Evolutionary conservation across 2,113 vertebrate species (phyloP).

Genomic region (Kryptolebias marmoratus): DNA sequence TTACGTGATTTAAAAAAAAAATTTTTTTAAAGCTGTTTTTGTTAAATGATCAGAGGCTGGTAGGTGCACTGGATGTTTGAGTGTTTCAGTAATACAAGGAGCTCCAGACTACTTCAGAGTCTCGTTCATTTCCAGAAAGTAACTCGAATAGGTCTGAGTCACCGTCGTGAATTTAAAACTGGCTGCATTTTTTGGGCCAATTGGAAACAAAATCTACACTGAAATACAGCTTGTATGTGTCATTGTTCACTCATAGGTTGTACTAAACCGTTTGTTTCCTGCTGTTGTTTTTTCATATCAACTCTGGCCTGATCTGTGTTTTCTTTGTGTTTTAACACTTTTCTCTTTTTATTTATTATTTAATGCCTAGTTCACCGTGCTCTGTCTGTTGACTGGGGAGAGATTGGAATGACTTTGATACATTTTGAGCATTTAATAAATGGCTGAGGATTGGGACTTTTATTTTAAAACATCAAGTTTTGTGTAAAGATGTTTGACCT

Average conservation of each 20-base stretch:
- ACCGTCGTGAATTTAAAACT: not conserved
- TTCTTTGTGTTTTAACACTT: not conserved
- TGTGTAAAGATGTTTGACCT: too few relatives aligned
- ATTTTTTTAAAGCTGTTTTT: too few relatives aligned
- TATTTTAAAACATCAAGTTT: too few relatives aligned
- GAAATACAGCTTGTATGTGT: too few relatives aligned
- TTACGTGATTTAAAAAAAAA: not conserved
- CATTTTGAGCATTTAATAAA: not conserved
- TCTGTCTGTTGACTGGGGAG: not conserved
- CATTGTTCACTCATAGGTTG: too few relatives aligned
- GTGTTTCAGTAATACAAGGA: not conserved
- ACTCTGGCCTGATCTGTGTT: too few relatives aligned
- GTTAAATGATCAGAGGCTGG: slow-evolving; percentile 12
- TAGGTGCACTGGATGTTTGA: slow-evolving; percentile 19
- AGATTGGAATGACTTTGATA: too few relatives aligned
- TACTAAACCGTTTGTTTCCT: too few relatives aligned
- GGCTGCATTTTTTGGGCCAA: too few relatives aligned
- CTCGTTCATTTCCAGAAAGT: not conserved
- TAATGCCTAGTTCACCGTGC: not conserved
- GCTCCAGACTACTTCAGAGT: slow-evolving; percentile 4
- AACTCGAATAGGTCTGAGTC: not conserved
- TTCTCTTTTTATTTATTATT: not conserved
- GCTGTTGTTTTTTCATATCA: too few relatives aligned
- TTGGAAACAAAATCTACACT: too few relatives aligned
- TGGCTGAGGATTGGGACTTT: not conserved